A percentile compares a stretch with the other conserved stretches of the same genome.
phyloP scores from a whole-genome alignment of 2,888 invertebrate species.

The Pyrrhosoma nymphula region DNA sequence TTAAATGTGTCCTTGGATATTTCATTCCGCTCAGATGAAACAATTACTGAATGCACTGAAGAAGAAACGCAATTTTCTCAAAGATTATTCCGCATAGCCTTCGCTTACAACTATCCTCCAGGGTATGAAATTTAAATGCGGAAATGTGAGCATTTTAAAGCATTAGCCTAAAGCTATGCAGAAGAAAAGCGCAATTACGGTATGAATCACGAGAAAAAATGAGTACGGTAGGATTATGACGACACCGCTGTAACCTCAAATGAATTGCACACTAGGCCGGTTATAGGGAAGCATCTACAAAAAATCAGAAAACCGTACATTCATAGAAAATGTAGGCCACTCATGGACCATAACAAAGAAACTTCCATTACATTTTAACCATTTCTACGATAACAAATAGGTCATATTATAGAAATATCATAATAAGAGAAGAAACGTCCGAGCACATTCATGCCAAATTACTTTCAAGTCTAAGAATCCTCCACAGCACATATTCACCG shows the following conservation, averaged over 20 bases:
- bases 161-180: neutral
- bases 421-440: no score
- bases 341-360: no score
- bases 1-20: neutral
- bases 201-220: neutral
- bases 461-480: no score
- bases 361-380: no score
- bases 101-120: neutral
- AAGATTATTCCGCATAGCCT: neutral
- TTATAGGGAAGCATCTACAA: no score
- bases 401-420: no score
- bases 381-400: no score
- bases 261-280: no score
- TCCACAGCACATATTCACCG: no score
- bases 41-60: neutral
- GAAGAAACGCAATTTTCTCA: neutral
- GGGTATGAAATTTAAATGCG: neutral
- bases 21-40: neutral
- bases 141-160: neutral
- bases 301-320: no score
- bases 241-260: neutral
- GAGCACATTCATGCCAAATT: no score
- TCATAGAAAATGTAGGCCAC: no score
- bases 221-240: neutral
- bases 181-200: neutral